A percentile compares a stretch with the other conserved stretches of the same genome.
These are phyloP conservation scores for Parazoanthus darwini DNA, from an alignment of 92 coral and sea anemone species.

Conservation along the genomic window DNA sequence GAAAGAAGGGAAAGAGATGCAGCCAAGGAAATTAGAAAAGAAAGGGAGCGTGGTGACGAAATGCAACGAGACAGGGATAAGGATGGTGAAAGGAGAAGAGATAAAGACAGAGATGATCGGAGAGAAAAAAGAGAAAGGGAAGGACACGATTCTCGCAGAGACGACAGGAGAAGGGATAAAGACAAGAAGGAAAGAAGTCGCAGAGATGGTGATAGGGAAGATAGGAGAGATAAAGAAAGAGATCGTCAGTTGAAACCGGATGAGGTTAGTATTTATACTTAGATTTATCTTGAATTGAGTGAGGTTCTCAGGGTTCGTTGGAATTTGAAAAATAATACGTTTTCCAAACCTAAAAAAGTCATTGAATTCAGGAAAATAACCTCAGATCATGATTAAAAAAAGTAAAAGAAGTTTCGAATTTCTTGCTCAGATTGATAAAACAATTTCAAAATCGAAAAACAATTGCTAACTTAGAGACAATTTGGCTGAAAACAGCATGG, in stretches of 20 bases:
- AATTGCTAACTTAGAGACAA: no score
- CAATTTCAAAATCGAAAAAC: no score
- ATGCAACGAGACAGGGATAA: slow-evolving; percentile 42
- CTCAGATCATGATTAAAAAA: no score
- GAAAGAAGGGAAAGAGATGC: slow-evolving; percentile 41
- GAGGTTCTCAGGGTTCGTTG: not conserved
- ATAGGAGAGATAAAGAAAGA: slow-evolving; percentile 33
- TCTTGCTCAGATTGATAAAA: no score
- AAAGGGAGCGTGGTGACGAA: slow-evolving; percentile 54
- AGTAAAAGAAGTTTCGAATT: no score
- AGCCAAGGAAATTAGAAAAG: slow-evolving; percentile 47
- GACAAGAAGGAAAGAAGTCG: slow-evolving; percentile 45
- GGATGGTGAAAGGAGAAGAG: slow-evolving; percentile 42
- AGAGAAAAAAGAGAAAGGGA: slow-evolving; percentile 40
- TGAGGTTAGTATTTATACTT: not conserved
- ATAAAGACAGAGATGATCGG: slow-evolving; percentile 17
- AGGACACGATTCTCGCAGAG: slow-evolving; percentile 22
- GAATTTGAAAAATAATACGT: no score
- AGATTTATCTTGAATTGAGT: not conserved
- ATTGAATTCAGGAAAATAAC: no score
- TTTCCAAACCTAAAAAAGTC: no score
- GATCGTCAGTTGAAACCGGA: slow-evolving; percentile 18
- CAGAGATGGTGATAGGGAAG: slow-evolving; percentile 36
- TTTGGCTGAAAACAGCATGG: no score
- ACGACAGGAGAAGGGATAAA: slow-evolving; percentile 50